Evolutionary conservation across 2,888 invertebrate genomes (phyloP), one percentile per base, ranked within the genome.

Genomic region (Biston betularia): DNA sequence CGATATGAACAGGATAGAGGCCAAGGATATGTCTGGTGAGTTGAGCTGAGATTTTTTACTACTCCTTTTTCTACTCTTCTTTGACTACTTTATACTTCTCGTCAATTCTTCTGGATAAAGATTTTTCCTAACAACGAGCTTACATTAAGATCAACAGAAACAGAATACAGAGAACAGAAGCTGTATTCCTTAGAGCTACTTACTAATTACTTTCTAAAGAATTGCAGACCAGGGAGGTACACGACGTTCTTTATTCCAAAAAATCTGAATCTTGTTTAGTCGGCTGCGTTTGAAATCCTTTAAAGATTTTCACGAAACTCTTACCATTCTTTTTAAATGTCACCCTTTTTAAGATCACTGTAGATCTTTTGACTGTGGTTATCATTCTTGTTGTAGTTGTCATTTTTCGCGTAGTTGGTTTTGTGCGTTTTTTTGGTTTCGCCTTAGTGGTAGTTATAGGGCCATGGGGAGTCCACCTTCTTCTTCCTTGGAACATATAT

Each of bases 1-100:
- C 0, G 84, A 83, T 10, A 81, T 83, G 44, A 79, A 83, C 34
- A 78, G 79, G n/a, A 59, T 82, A 2, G 78, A 78, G 0, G 87
- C 89, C 3, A 57, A 68, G 5, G 80, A 75, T 14, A 68, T 71
- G 40, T 79, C 85, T 64, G 90, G 92, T 38, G 38, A 38, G 38
- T 38, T 38, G 38, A 6, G 38, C 1, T 38, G 38, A 38, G 8
- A 0, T 38, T 38, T 44, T 24, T n/a, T n/a, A n/a, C n/a, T n/a
- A n/a, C n/a, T n/a, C n/a, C n/a, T n/a, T 24, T 24, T 24, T 24
- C 3, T 24, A 24, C 24, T 24, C 24, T 24, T 24, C 24, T 24
- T n/a, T 24, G 24, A 24, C 24, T 24, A 24, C 24, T 24, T n/a
- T n/a, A n/a, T 2, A 24, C 24, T 24, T 24, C 24, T 24, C n/a